Percentiles rank a stretch among this genome's conserved stretches.
These are phyloP conservation scores for Lycocerus yunnanus DNA, from an alignment of 2,888 invertebrate species.

Conservation along the genomic window DNA sequence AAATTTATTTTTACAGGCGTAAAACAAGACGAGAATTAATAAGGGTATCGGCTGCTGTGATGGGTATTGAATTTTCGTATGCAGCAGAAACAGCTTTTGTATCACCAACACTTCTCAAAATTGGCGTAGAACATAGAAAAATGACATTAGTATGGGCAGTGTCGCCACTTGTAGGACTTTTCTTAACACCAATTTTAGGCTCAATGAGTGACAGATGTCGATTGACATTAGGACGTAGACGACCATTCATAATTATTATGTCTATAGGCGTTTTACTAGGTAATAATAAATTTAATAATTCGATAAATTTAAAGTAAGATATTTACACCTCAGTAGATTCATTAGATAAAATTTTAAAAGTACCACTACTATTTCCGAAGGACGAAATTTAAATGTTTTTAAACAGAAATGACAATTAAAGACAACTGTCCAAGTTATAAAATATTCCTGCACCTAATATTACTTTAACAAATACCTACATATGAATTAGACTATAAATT, in stretches of 20 bases:
- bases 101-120: conserved; percentile 89
- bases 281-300: conserved; percentile 48
- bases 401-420: no score
- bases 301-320: no score
- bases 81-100: conserved; percentile 98
- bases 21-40: conserved; percentile 82
- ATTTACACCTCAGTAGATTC: no score
- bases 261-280: conserved; percentile 89
- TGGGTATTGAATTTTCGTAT: conserved; percentile 97
- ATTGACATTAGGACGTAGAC: conserved; percentile 77
- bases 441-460: no score
- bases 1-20: conserved; percentile 65
- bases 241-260: conserved; percentile 89
- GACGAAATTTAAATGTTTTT: no score
- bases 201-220: conserved; percentile 91
- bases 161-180: conserved; percentile 92
- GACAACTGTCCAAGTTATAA: no score
- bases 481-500: no score
- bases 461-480: no score
- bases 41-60: conserved; percentile 90
- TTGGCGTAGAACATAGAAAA: conserved; percentile 88
- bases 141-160: conserved; percentile 97
- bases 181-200: conserved; percentile 89
- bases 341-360: no score
- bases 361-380: no score